Evolutionary conservation across 2,113 vertebrate species (phyloP), one percentile per base, ranked within the genome.

Genomic region (Melanerpes formicivorus): DNA sequence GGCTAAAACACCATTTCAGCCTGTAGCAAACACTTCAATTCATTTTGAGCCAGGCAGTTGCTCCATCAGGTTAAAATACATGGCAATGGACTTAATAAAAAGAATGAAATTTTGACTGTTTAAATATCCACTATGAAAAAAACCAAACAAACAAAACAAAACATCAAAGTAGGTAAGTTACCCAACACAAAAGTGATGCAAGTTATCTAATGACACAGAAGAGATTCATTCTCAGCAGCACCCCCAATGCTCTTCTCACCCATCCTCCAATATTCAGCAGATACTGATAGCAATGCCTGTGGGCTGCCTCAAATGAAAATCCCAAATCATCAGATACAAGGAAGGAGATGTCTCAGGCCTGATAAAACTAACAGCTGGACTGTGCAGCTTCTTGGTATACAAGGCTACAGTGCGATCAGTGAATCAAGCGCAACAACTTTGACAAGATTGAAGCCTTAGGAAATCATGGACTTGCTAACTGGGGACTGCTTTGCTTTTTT

Each of bases 291-390:
- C 26, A 56, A 25, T 0, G 2, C n/a, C 27, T 48, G 37, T 1
- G 1, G 42, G 50, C 19, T 48, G 70, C 54, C 63, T 46, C 19
- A n/a, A 30, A 25, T 13, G 18, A 25, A 66, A 78, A 63, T 48
- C 27, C 34, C 3, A 1, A 58, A 40, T 18, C 1, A 0, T 3
- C 8, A 18, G 34, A 30, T 27, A 46, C 6, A 14, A 79, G 32
- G 1, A 0, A 71, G 18, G 27, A 56, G 26, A 2, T 26, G 9
- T 11, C 58, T 79, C 21, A 46, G 27, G 44, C 56, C 17, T 46
- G 14, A 63, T 18, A 15, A 44, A 44, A 44, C 42, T 69, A 84
- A 63, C 23, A 54, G 19, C 46, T 56, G 44, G 22, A 46, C 25
- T 52, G n/a, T 29, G n/a, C 7, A 48, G 26, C 34, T 66, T 83